Evolutionary conservation across 2,888 invertebrate genomes (phyloP), one percentile per base, ranked within the genome.

Genomic region (Drosophila phalerata): DNA sequence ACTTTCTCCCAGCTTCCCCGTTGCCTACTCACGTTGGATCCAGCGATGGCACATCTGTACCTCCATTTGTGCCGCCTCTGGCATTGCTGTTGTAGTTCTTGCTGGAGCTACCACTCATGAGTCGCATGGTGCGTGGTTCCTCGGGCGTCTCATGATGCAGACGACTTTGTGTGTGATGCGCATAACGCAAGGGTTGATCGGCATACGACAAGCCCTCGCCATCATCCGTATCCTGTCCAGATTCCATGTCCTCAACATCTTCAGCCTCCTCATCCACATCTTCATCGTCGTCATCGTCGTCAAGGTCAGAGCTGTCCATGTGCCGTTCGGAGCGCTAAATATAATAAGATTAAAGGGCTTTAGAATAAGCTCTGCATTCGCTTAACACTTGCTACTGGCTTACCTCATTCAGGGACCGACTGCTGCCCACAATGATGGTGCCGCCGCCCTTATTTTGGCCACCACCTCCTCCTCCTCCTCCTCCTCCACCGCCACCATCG

Each of bases 1-100:
- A 30, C 2, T 17, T 40, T 40, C 13, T n/a, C 3, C 45, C 15
- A 5, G 17, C 9, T 4, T 15, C 2, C 30, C 34, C 38, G 10
- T n/a, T 45, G 11, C 5, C 5, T 61, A 90, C 92, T 91, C 81
- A 93, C 93, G 90, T 92, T 71, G 93, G 93, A 80, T 93, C 93
- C 37, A 90, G 84, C 6, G 92, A 92, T 15, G 92, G 91, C 22
- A 78, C 76, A 67, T 88, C 81, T 1, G 76, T 65, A 5, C 69
- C 88, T 15, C 67, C 78, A 34, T 13, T 58, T 0, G 57, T 32
- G 42, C 52, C 55, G 6, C 56, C 15, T 10, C 74, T 45, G 8
- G 77, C 73, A 66, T 80, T 83, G 15, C 51, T 76, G n/a, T 88
- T 85, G 45, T 86, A 73, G 25, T 85, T 85, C 48, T 65, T 87